Percentiles rank a stretch among this genome's conserved stretches.
These are phyloP conservation scores for Sceloporus tristichus DNA, from an alignment of 2,113 vertebrate genomes.

Conservation along the genomic window DNA sequence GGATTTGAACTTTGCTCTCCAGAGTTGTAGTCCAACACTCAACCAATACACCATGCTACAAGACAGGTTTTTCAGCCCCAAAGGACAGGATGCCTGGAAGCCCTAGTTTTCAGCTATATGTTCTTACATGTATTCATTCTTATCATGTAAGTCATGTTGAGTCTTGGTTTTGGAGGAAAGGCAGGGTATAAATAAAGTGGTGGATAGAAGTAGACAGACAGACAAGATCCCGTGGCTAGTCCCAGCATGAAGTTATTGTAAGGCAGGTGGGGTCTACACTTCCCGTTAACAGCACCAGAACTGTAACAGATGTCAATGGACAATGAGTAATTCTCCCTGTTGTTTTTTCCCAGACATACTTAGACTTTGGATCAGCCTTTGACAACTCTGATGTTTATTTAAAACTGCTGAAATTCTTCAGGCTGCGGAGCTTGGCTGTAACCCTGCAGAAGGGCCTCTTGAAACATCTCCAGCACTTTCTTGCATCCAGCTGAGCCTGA, in stretches of 20 bases:
- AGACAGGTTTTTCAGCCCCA: too few species aligned
- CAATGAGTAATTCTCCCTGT: neutral
- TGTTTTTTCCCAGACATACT: neutral
- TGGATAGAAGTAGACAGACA: neutral
- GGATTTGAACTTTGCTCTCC: too few species aligned
- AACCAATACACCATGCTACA: too few species aligned
- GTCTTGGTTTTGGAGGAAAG: neutral
- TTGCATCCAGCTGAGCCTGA: conserved; percentile 8
- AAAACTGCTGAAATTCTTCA: neutral
- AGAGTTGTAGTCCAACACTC: too few species aligned
- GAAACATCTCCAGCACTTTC: neutral
- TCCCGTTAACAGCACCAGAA: neutral
- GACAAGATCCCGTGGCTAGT: neutral
- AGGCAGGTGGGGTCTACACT: neutral
- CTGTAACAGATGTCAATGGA: neutral
- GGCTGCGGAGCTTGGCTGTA: neutral
- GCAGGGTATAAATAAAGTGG: neutral
- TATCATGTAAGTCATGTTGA: too few species aligned
- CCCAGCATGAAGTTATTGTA: neutral
- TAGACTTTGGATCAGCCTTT: neutral
- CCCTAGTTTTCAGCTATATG: too few species aligned
- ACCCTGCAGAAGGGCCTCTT: neutral
- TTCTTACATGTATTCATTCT: too few species aligned
- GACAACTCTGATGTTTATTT: neutral
- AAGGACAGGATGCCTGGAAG: too few species aligned